Conservation (phyloP, 2,113 vertebrate species). For the Gnathonemus longibarbis region DNA sequence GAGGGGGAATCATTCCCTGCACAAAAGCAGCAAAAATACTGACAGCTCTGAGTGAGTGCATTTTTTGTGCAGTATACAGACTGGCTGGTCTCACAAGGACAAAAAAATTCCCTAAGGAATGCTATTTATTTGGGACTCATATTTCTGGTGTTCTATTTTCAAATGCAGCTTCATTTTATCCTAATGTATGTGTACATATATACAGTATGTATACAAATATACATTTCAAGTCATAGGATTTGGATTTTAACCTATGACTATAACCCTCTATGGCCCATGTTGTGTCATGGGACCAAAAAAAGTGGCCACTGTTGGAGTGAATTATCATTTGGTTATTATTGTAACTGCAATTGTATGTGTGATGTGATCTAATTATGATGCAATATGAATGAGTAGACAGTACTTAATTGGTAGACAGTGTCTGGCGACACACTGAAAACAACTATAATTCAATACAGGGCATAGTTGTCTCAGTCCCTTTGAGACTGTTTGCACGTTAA, state of each 20-base stretch:
- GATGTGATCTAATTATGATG: not conserved
- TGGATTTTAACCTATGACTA: not conserved
- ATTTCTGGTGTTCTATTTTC: not conserved
- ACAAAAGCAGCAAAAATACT: not conserved
- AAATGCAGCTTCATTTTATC: not conserved
- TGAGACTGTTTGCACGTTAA: not conserved
- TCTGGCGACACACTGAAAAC: not conserved
- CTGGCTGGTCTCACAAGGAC: not conserved
- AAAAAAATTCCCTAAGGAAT: slow-evolving; percentile 16
- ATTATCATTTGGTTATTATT: not conserved
- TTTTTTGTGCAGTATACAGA: not conserved
- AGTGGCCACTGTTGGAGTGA: not conserved
- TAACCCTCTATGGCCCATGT: not conserved
- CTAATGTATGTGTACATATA: not conserved
- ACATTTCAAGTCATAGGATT: not conserved
- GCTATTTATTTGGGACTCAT: slow-evolving; percentile 14
- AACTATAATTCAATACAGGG: not conserved
- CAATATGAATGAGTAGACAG: not conserved
- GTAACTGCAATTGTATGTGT: not conserved
- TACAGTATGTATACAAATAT: not conserved
- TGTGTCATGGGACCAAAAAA: not conserved
- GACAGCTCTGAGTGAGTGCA: not conserved
- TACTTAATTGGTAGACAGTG: not conserved
- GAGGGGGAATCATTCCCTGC: not conserved
- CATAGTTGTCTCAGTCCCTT: not conserved